phyloP scores from a whole-genome alignment of 2,888 invertebrate species.

The Ashinkailepas kermadecensis region DNA sequence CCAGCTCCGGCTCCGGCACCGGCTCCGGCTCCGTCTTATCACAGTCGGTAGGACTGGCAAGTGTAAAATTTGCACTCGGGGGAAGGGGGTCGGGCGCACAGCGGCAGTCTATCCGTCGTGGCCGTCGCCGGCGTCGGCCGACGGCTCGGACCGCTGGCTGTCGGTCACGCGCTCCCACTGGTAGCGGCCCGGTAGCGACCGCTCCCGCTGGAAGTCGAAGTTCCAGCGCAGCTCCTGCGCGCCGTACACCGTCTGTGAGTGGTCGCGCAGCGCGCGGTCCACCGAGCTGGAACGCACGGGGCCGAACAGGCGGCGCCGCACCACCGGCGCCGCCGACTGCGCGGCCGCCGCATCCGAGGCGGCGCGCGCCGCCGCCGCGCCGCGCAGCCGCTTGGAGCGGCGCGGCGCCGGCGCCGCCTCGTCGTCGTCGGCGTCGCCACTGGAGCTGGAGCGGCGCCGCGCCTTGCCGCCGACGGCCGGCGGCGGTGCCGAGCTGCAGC shows the following conservation, averaged over 20 bases:
- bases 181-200: constrained; percentile 22
- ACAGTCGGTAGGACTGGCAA: constrained; percentile 21
- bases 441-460: constrained; percentile 8
- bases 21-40: not conserved
- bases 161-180: constrained; percentile 17
- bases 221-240: constrained; percentile 21
- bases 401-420: not conserved
- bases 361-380: not conserved
- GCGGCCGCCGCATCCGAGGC: not conserved
- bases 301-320: constrained; percentile 11
- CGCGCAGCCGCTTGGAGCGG: constrained; percentile 5
- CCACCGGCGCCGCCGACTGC: not conserved
- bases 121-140: not conserved
- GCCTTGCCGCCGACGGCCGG: not conserved
- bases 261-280: not conserved
- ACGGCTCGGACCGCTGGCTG: not conserved
- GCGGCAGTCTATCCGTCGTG: not conserved
- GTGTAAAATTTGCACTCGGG: constrained; percentile 15
- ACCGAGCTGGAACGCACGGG: not conserved
- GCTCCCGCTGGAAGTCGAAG: constrained; percentile 17
- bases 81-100: not conserved
- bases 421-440: not conserved
- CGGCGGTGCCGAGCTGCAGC: not conserved
- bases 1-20: not conserved
- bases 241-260: not conserved